phyloP scores from a whole-genome alignment of 2,113 vertebrate species.

The Vireo altiloquus region DNA sequence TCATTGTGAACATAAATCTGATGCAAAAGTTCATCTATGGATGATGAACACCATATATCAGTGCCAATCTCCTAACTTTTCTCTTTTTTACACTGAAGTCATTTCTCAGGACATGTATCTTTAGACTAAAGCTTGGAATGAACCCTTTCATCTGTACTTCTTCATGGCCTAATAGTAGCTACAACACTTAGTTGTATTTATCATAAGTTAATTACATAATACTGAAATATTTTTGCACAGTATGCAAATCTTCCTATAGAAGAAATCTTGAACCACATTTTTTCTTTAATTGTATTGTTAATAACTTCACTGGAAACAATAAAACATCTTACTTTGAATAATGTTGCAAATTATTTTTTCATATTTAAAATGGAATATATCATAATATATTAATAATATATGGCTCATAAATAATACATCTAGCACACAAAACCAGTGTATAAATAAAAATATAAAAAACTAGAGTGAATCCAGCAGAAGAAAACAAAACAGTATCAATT shows the following conservation, averaged over 20 bases:
- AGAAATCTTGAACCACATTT: neutral
- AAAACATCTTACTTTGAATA: neutral
- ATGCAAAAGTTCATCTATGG: neutral
- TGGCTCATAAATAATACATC: neutral
- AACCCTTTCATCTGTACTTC: neutral
- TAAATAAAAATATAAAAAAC: neutral
- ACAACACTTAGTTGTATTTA: neutral
- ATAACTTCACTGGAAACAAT: neutral
- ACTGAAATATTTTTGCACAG: neutral
- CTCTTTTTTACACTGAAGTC: neutral
- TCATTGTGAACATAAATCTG: neutral
- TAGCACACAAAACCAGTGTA: neutral
- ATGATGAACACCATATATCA: neutral
- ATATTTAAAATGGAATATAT: neutral
- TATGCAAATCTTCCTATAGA: neutral
- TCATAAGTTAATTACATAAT: neutral
- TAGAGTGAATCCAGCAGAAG: neutral
- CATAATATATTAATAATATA: neutral
- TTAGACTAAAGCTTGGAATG: neutral
- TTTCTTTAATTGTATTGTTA: neutral
- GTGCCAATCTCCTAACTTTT: neutral
- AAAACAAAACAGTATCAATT: neutral
- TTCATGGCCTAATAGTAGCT: neutral
- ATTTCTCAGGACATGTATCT: neutral
- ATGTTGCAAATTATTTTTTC: neutral